phyloP scores from a whole-genome alignment of 2,113 vertebrate species.

The Syngnathus typhle region DNA sequence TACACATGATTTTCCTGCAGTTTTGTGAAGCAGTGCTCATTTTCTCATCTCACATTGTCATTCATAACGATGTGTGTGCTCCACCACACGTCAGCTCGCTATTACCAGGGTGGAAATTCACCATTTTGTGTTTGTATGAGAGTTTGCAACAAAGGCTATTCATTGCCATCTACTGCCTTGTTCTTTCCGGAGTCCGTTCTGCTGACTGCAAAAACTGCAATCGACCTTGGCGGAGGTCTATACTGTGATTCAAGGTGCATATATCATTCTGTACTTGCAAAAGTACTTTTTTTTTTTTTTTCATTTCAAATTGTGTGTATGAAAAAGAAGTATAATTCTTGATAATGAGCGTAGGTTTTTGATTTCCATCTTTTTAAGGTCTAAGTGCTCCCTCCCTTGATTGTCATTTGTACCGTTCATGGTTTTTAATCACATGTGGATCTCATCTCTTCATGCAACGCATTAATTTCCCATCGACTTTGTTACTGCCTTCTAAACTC shows the following conservation, averaged over 20 bases:
- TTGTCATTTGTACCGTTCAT: constrained; percentile 17
- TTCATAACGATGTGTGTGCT: too few relatives aligned
- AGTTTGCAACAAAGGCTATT: too few relatives aligned
- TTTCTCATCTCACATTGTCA: too few relatives aligned
- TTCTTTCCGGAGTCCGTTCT: too few relatives aligned
- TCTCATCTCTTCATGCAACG: constrained; percentile 29
- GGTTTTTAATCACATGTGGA: constrained; percentile 35
- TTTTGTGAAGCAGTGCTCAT: too few relatives aligned
- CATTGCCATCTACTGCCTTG: too few relatives aligned
- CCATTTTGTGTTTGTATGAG: too few relatives aligned
- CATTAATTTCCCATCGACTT: constrained; percentile 33
- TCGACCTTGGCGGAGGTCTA: background rate
- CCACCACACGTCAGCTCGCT: too few relatives aligned
- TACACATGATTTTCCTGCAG: too few relatives aligned
- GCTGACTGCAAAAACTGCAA: too few relatives aligned
- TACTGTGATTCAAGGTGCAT: background rate
- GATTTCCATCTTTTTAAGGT: background rate
- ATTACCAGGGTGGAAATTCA: too few relatives aligned
- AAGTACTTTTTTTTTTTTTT: background rate
- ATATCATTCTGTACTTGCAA: background rate
- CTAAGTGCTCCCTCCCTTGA: constrained; percentile 2
- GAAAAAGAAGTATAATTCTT: background rate
- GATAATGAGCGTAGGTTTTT: background rate
- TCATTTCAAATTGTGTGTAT: background rate
- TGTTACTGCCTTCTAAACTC: constrained; percentile 37